Evolutionary conservation across 2,888 invertebrate genomes (phyloP).

Genomic region (Lysandra bellargus): DNA sequence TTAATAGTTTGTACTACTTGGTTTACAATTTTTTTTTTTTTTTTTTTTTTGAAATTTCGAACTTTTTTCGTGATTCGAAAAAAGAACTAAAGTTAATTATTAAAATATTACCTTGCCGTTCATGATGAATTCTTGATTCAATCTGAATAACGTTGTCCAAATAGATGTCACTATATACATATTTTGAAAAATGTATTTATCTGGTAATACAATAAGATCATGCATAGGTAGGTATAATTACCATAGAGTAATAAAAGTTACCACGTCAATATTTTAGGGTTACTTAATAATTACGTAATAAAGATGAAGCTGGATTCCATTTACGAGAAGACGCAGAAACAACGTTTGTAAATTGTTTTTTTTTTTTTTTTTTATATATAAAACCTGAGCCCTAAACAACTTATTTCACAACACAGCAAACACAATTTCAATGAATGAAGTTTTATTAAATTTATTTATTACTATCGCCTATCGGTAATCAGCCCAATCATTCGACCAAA

Average conservation of each 20-base stretch:
- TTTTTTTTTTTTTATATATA: no score
- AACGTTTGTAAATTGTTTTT: no score
- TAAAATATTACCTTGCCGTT: constrained; percentile 3
- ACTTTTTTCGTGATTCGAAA: background rate
- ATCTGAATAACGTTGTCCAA: background rate
- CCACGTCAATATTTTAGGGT: background rate
- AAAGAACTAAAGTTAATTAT: background rate
- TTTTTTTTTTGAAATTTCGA: no score
- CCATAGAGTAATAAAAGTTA: background rate
- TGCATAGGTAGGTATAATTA: background rate
- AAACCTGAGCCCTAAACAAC: no score
- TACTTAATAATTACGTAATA: background rate
- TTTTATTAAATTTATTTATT: no score
- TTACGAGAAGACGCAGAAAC: background rate
- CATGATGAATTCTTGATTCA: constrained; percentile 10
- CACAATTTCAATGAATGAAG: no score
- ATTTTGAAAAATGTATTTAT: background rate
- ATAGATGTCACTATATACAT: background rate
- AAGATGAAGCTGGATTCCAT: background rate
- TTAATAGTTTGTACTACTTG: background rate
- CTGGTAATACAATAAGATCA: constrained; percentile 2
- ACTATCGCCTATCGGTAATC: no score
- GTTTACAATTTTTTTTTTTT: background rate
- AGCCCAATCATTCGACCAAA: no score
- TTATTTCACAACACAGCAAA: no score